Base-by-base conservation (phyloP, 1,140 invertebrate genomes). In the Zaprionus kolodkinae region DNA sequence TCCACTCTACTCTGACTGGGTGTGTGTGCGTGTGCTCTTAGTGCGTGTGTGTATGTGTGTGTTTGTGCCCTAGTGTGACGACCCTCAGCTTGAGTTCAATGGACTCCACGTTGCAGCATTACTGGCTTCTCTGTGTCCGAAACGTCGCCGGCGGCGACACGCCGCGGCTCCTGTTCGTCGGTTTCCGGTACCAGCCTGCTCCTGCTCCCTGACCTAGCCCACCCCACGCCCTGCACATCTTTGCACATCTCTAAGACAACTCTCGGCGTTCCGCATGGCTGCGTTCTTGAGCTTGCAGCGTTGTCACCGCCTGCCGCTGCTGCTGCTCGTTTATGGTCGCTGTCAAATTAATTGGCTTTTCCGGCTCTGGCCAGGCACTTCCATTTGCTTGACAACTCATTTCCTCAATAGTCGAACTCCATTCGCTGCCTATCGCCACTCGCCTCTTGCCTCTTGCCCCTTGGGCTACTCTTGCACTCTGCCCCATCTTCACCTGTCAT, bases 321-420 rank as follows among this genome's bases (percentile, higher is more conserved):
- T 4, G 45, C 55, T 36, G 50, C 64, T 76, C 80, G 84, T 80
- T 88, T 80, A 87, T 78, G 79, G 70, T 35, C 72, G 77, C 83
- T 88, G 80, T 89, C 81, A 84, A 88, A 88, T 89, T 88, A 88
- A 88, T 88, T 88, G 85, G 84, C 85, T 89, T 88, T 88, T 89
- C 84, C 84, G 77, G 67, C 59, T 45, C 52, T 52, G 60, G 54
- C 13, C 61, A 35, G 33, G 27, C 27, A 30, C 45, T 45, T 56
- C 52, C 67, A 65, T 48, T 55, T 52, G 79, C 45, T 64, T 77
- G 79, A 88, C 73, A 83, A 78, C 77, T 88, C 67, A 87, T 80
- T 88, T 87, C 77, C 80, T 79, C 52, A 62, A 15, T 65, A 7
- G 45, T 65, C 13, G 11, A 45, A 48, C 45, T n/a, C 52, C 13